Evolutionary conservation across 2,888 invertebrate species (phyloP), one percentile per base, ranked within the genome.

Genomic region (Conops quadrifasciatus): DNA sequence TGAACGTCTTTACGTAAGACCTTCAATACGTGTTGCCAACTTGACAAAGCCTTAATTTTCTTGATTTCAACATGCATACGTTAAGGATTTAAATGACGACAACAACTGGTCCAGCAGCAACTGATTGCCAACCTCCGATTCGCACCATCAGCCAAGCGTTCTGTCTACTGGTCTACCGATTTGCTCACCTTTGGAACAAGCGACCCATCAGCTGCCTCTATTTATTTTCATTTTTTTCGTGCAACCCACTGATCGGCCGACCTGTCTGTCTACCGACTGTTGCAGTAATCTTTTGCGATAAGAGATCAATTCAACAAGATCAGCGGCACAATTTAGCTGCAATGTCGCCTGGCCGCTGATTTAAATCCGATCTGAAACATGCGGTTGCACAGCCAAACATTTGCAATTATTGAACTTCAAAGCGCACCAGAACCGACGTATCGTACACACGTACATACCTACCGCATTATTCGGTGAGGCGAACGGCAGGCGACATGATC

Each of bases 391-490:
- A n/a, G 24, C 53, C n/a, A 58, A 49, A 81, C 80, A 83, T 83
- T 83, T 79, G 83, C 82, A 83, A 83, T 83, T 83, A 83, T 83
- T 81, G 83, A 81, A 82, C 83, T 78, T 82, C 81, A 83, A 83
- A 81, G 80, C 68, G 60, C 49, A 60, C 65, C 67, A 70, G 43
- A 67, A 70, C 64, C 64, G 66, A 65, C 65, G 56, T 19, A 43
- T 36, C 24, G 56, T 11, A 21, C 15, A 28, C 49, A 45, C 13
- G 9, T 51, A 62, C 36, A 36, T 36, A 36, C 36, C n/a, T n/a
- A 36, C 36, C 36, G 36, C 36, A 9, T 4, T 36, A 62, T 51
- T 49, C 70, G 63, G 67, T 67, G 66, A 69, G 59, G 59, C 66
- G 51, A 69, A 2, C 65, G 65, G 64, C 64, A 69, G 53, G 45